phyloP scores from a whole-genome alignment of 2,797 vertebrate genomes.

The Rhinella marina region DNA sequence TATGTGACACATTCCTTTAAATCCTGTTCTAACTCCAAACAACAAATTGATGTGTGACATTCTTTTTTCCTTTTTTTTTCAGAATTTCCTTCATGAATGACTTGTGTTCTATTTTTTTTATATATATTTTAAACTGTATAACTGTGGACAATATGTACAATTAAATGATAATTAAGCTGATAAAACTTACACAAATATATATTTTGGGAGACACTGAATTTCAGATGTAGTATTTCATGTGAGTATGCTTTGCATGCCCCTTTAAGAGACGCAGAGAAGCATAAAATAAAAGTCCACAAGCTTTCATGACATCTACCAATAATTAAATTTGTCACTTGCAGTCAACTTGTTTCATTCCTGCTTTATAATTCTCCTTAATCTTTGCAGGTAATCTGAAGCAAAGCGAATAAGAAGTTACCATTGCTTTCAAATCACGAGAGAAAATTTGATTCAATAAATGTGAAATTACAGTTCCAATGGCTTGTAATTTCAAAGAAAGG shows the following conservation, averaged over 20 bases:
- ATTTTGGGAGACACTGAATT: not conserved
- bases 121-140: too few relatives aligned
- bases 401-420: slow-evolving; percentile 14
- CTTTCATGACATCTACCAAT: not conserved
- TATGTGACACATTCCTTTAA: too few relatives aligned
- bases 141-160: too few relatives aligned
- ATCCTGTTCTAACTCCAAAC: too few relatives aligned
- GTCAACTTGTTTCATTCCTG: slow-evolving; percentile 7
- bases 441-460: slow-evolving; percentile 6
- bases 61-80: too few relatives aligned
- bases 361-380: slow-evolving; percentile 27
- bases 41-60: too few relatives aligned
- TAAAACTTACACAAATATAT: too few relatives aligned
- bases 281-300: not conserved
- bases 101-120: too few relatives aligned
- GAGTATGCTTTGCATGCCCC: not conserved
- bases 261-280: not conserved
- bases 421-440: not conserved
- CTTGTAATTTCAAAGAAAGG: slow-evolving; percentile 33
- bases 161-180: too few relatives aligned
- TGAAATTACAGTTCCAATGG: slow-evolving; percentile 8
- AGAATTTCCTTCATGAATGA: too few relatives aligned
- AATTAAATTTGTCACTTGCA: not conserved
- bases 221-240: not conserved
- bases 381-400: slow-evolving; percentile 7